phyloP scores from a whole-genome alignment of 2,113 vertebrate species.

The Gallinago undulata region DNA sequence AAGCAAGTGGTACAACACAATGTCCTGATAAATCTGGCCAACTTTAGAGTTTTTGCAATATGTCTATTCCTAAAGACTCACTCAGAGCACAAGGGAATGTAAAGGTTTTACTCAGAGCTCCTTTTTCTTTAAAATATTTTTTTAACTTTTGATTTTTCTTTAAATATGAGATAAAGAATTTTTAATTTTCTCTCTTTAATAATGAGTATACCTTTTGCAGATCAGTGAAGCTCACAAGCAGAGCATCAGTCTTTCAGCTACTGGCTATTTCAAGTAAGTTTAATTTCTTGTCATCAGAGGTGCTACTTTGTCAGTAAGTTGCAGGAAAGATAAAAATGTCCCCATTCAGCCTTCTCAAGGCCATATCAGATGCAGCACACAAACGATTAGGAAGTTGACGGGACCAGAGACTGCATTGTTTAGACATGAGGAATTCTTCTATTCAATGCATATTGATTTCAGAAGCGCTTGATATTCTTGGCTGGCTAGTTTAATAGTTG shows the following conservation, averaged over 20 bases:
- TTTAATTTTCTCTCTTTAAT: background rate
- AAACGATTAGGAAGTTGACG: background rate
- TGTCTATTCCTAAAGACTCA: background rate
- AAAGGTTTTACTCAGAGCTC: background rate
- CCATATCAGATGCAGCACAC: background rate
- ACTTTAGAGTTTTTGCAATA: background rate
- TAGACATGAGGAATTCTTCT: background rate
- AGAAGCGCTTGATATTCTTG: background rate
- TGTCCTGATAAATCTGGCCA: background rate
- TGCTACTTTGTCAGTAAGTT: background rate
- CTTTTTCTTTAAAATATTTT: background rate
- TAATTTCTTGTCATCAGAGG: background rate
- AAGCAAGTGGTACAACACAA: background rate
- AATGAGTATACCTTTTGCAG: conserved; percentile 60
- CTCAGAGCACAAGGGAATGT: background rate
- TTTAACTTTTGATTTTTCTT: background rate
- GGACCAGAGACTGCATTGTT: background rate
- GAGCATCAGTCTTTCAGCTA: conserved; percentile 85
- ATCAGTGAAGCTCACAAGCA: conserved; percentile 74
- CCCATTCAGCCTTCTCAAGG: background rate
- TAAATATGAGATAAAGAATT: background rate
- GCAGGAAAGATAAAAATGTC: background rate
- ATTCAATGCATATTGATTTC: background rate
- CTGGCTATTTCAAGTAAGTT: conserved; percentile 84
- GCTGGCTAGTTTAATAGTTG: background rate